Percentiles rank a stretch among this genome's conserved stretches.
Conservation (phyloP, 2,797 vertebrate species). For the Spondyliosoma cantharus region DNA sequence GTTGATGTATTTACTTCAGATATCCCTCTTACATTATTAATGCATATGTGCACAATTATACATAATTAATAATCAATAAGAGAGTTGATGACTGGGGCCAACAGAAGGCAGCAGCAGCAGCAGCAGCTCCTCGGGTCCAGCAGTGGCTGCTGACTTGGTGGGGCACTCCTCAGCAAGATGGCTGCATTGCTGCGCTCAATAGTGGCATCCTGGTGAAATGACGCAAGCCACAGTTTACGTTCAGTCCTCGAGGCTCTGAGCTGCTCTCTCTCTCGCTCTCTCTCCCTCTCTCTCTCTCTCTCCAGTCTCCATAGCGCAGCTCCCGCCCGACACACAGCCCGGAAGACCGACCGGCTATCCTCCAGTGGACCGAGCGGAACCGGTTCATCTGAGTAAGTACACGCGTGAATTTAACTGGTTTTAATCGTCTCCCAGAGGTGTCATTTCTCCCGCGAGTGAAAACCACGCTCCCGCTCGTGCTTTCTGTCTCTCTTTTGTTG, state of each 20-base stretch:
- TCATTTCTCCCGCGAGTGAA: conserved; percentile 15
- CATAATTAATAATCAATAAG: no score
- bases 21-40: not conserved
- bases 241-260: conserved; percentile 73
- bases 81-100: no score
- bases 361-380: conserved; percentile 81
- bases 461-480: conserved; percentile 25
- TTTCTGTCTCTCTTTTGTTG: conserved; percentile 72
- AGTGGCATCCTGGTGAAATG: conserved; percentile 81
- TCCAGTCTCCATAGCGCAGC: conserved; percentile 73
- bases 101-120: not conserved
- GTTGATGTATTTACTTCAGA: not conserved
- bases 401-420: conserved; percentile 9
- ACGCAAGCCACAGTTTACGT: conserved; percentile 81
- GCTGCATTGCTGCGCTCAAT: conserved; percentile 79
- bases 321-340: conserved; percentile 77
- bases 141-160: conserved; percentile 59
- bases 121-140: conserved; percentile 34
- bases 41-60: no score
- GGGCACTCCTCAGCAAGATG: conserved; percentile 81
- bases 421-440: conserved; percentile 39
- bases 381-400: conserved; percentile 84
- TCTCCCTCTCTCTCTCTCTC: conserved; percentile 47
- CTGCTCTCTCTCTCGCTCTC: conserved; percentile 34
- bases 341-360: conserved; percentile 71